Evolutionary conservation across 1,140 invertebrate species (phyloP), one percentile per base, ranked within the genome.

Genomic region (Episyrphus balteatus): DNA sequence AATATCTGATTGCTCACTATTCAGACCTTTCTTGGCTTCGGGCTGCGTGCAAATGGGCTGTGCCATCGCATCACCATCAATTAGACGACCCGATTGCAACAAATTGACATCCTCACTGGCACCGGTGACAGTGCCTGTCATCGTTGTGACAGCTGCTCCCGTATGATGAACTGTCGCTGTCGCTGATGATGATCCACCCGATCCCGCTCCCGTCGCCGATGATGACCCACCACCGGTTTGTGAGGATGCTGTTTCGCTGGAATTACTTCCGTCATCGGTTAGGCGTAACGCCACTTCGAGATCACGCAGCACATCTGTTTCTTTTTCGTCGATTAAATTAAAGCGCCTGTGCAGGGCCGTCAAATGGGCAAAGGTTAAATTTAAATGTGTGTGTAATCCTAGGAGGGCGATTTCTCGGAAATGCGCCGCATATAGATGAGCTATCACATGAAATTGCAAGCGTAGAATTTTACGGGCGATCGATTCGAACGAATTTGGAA

Each of bases 391-490:
- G 74, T 96, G 92, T 58, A 97, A 78, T 59, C 86, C 85, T 65
- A 98, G 80, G 56, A 91, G 78, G 59, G 90, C 85, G 59, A 97
- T 82, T 75, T 96, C 89, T 73, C 87, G 82, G 75, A 96, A 97
- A 81, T 98, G 95, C 73, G 87, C 86, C 72, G 95, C 91, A 76
- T 98, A 98, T 65, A 98, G 80, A 76, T 98, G 94, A 66, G 93
- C 92, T 77, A 98, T 78, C 62, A 98, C 92, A 73, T 97, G 93
- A 78, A 94, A 97, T 74, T 97, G 79, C 73, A 95, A 81, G 67
- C 89, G 84, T 72, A 94, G 82, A 68, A 98, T 95, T 73, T 94
- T 95, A 71, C 92, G 87, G 59, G 96, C 90, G 70, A 92, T 88
- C 60, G 82, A 82, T 73, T 95, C 92, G 73, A 98, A 97, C 55